Base-by-base conservation (phyloP, 2,888 invertebrate species). In the Atethmia centrago region DNA sequence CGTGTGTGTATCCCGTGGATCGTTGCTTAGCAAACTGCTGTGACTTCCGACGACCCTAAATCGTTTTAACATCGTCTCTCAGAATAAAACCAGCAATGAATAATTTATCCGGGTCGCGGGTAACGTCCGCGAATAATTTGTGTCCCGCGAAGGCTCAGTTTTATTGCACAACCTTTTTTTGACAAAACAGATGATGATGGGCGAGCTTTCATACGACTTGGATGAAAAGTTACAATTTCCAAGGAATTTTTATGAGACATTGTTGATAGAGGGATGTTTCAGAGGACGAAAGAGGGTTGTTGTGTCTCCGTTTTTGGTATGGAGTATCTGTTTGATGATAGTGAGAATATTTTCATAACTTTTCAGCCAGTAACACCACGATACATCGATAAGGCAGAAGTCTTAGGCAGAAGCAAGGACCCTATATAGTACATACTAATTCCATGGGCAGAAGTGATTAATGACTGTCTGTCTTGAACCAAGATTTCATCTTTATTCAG, bases 61-160 rank as follows among this genome's bases (percentile, higher is more conserved):
- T n/a, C n/a, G 78, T 72, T 74, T 40, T 28, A 16, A 14, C 2
- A 72, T 79, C 87, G 82, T 76, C 42, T 42, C 75, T 82, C 82
- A 12, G 47, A 64, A 86, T 84, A 63, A 4, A 25, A n/a, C 58
- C 61, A 65, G 62, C 79, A 74, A 85, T 90, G 89, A 90, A 89
- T 90, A 83, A 90, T 89, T 88, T 88, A 90, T 86, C 72, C 74
- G 80, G 84, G 85, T 82, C 82, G 81, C 83, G 79, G 74, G 72
- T 71, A 81, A 83, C 83, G 84, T 58, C 81, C 79, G 77, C 87
- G 85, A 88, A 88, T 90, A 86, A 90, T 90, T 86, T 85, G 81
- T 82, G 74, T 80, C 65, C 69, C 79, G 78, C 80, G 76, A 83
- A 69, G 81, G 74, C 80, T 83, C 77, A 74, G 70, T 85, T 86